Percentiles rank a stretch among this genome's conserved stretches.
These are phyloP conservation scores for Parochlus steinenii DNA, from an alignment of 2,888 invertebrate genomes.

Conservation along the genomic window DNA sequence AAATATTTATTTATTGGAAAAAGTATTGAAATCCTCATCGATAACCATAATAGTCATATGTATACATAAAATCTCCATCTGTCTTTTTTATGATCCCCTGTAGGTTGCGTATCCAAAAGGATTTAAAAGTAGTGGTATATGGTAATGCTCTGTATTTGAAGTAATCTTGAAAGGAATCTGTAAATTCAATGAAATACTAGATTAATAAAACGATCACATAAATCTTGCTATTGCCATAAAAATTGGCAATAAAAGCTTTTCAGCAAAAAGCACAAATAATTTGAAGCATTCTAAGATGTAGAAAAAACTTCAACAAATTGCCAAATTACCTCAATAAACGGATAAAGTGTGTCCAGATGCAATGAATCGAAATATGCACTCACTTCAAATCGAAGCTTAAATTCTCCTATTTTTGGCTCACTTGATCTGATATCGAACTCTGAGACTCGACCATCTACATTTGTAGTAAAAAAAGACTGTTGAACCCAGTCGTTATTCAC, in stretches of 20 bases:
- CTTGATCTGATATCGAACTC: conserved; percentile 48
- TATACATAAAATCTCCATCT: no score
- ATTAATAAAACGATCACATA: background rate
- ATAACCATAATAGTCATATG: no score
- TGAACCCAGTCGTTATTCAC: conserved; percentile 48
- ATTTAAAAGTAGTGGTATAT: conserved; percentile 56
- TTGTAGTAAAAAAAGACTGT: conserved; percentile 44
- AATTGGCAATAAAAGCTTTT: no score
- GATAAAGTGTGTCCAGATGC: conserved; percentile 49
- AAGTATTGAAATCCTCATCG: no score
- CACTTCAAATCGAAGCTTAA: conserved; percentile 58
- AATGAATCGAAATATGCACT: conserved; percentile 47
- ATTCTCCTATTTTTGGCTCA: no score
- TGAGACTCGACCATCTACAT: conserved; percentile 46
- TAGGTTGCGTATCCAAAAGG: conserved; percentile 67
- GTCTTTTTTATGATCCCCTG: conserved; percentile 48
- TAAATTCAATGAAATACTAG: conserved; percentile 19
- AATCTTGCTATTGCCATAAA: background rate
- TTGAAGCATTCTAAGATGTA: background rate
- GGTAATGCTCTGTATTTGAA: conserved; percentile 46
- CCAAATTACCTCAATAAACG: conserved; percentile 49
- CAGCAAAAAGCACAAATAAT: background rate
- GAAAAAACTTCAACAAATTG: background rate
- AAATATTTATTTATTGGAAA: no score
- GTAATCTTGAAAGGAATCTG: conserved; percentile 55